Evolutionary conservation across 1,140 invertebrate species (phyloP).

Genomic region (Drosophila biarmipes): DNA sequence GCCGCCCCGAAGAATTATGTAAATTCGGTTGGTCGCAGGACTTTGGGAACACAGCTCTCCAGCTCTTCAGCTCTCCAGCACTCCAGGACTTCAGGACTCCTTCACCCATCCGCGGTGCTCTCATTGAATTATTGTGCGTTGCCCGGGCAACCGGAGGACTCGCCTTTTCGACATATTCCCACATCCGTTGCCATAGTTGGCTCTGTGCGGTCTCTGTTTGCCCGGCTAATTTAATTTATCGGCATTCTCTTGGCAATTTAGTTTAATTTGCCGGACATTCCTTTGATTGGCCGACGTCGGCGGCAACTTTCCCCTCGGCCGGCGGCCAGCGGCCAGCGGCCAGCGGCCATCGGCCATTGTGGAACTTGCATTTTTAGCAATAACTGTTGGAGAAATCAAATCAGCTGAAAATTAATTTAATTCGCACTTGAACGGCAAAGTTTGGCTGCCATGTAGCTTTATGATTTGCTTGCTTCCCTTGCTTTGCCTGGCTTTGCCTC

Average conservation of each 20-base stretch:
- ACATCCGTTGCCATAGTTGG: conserved; percentile 36
- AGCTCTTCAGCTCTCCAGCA: conserved; percentile 12
- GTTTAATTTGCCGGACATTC: conserved; percentile 29
- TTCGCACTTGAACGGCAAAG: conserved; percentile 69
- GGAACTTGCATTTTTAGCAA: conserved; percentile 45
- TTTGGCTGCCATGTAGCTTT: conserved; percentile 70
- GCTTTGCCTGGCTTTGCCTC: background rate
- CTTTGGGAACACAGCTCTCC: conserved; percentile 36
- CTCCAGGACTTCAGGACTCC: background rate
- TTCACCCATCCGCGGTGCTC: conserved; percentile 31
- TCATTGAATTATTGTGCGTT: conserved; percentile 61
- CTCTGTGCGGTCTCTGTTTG: conserved; percentile 21
- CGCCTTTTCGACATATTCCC: conserved; percentile 20
- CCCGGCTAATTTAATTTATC: conserved; percentile 46
- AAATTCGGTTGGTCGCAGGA: conserved; percentile 70
- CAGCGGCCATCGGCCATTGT: conserved; percentile 23
- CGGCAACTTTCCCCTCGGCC: conserved; percentile 31
- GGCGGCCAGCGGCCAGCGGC: too few relatives aligned
- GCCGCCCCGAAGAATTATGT: conserved; percentile 61
- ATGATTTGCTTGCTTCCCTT: conserved; percentile 52
- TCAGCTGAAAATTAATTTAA: conserved; percentile 83
- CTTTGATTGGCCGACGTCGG: background rate
- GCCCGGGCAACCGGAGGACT: conserved; percentile 25
- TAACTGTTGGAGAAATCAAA: conserved; percentile 71
- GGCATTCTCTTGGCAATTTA: conserved; percentile 34